A percentile compares a stretch with the other conserved stretches of the same genome.
Conservation (phyloP, 2,888 invertebrate species). For the Cryptus armator region DNA sequence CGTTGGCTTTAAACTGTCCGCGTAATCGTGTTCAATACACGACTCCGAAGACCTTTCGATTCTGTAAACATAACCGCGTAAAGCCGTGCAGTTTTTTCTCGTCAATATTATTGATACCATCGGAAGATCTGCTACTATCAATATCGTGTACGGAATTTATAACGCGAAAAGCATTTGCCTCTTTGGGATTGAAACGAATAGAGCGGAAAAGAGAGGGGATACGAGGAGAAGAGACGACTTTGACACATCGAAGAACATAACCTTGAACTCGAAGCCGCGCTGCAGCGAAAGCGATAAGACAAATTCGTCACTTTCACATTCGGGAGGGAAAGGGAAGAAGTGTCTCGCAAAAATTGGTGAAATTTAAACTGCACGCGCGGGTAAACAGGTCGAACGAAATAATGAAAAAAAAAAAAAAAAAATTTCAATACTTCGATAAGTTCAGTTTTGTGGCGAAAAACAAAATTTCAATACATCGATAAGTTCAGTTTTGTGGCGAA, state of each 20-base stretch:
- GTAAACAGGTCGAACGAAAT: neutral
- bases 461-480: too few species aligned
- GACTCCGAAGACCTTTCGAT: neutral
- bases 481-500: too few species aligned
- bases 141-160: neutral
- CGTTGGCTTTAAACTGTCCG: neutral
- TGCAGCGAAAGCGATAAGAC: conserved; percentile 28
- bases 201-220: neutral
- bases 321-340: neutral
- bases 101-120: neutral
- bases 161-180: neutral
- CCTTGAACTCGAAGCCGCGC: conserved; percentile 45
- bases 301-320: neutral
- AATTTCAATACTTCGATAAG: too few species aligned
- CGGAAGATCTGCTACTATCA: neutral
- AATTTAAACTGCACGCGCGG: neutral
- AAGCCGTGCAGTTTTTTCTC: neutral
- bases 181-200: too few species aligned
- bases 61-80: neutral
- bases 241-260: conserved; percentile 41
- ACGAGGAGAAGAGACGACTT: neutral
- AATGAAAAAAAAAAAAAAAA: too few species aligned
- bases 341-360: neutral
- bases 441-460: too few species aligned
- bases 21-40: neutral